Evolutionary conservation across 2,113 vertebrate species (phyloP).

Genomic region (Dicrurus megarhynchus): DNA sequence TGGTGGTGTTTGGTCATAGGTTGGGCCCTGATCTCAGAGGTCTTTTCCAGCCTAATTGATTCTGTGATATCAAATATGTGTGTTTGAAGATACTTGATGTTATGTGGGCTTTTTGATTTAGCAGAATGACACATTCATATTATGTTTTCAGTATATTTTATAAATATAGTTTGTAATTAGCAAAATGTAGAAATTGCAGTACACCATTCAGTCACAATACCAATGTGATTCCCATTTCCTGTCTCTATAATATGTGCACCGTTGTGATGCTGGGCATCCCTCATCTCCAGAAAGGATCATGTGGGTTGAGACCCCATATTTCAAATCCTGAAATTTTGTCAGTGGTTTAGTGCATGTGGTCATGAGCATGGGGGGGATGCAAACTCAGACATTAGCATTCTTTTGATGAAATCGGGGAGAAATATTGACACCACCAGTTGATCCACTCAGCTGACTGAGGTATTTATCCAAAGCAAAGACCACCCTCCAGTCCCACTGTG

Average conservation of each 20-base stretch:
- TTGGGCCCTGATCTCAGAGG: background rate
- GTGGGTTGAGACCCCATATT: background rate
- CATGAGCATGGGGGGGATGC: background rate
- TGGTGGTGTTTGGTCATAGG: background rate
- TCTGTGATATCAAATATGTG: background rate
- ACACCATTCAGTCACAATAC: accelerated
- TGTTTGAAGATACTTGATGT: background rate
- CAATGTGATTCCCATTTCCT: background rate
- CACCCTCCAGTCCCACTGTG: background rate
- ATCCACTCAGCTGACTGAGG: background rate
- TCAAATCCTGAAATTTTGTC: background rate
- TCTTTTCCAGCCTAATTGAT: background rate
- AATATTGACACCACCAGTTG: background rate
- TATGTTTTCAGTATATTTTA: background rate
- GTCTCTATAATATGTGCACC: background rate
- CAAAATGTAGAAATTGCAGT: background rate
- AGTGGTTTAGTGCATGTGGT: background rate
- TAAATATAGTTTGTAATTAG: background rate
- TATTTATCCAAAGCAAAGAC: background rate
- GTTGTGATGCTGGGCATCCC: accelerated
- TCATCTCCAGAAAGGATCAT: accelerated
- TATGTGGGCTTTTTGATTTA: background rate
- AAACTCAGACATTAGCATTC: background rate
- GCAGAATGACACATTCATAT: background rate
- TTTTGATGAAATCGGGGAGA: accelerated